A percentile compares a stretch with the other conserved stretches of the same genome.
Evolutionary conservation across 92 coral and sea anemone genomes (phyloP).

Genomic region (Phenganax marumi): DNA sequence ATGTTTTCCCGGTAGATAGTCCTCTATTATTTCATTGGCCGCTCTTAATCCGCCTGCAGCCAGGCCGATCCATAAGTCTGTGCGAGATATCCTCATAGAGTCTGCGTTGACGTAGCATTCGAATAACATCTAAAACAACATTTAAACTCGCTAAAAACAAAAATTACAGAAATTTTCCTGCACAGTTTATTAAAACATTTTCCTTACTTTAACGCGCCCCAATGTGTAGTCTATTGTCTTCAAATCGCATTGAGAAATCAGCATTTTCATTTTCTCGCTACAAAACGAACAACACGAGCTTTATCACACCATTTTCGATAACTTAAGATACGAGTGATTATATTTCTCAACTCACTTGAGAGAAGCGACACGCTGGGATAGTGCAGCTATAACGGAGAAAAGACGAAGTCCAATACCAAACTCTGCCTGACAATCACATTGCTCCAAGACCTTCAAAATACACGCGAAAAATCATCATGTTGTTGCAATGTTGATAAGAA

Average conservation of each 20-base stretch:
- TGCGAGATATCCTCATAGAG: constrained; percentile 80
- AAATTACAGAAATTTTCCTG: too few species aligned
- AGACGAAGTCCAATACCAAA: constrained; percentile 85
- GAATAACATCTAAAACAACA: constrained; percentile 70
- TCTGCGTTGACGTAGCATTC: constrained; percentile 86
- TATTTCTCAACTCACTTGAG: constrained; percentile 66
- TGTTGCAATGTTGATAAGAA: too few species aligned
- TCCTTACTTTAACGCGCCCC: constrained; percentile 78
- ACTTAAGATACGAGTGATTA: neutral
- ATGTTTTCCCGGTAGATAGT: constrained; percentile 69
- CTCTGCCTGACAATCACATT: constrained; percentile 84
- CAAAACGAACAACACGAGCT: neutral
- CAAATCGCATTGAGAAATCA: constrained; percentile 82
- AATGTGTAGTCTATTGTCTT: constrained; percentile 83
- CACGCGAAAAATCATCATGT: too few species aligned
- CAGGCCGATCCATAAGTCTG: constrained; percentile 73
- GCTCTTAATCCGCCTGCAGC: constrained; percentile 78
- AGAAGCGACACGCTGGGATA: constrained; percentile 88
- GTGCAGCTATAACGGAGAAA: constrained; percentile 90
- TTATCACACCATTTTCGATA: too few species aligned
- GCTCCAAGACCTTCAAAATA: constrained; percentile 68
- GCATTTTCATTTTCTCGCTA: constrained; percentile 87
- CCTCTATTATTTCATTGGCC: constrained; percentile 59
- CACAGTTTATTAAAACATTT: neutral
- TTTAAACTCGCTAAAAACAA: too few species aligned